phyloP scores from a whole-genome alignment of 2,113 vertebrate species.

The Periophthalmodon schlosseri region DNA sequence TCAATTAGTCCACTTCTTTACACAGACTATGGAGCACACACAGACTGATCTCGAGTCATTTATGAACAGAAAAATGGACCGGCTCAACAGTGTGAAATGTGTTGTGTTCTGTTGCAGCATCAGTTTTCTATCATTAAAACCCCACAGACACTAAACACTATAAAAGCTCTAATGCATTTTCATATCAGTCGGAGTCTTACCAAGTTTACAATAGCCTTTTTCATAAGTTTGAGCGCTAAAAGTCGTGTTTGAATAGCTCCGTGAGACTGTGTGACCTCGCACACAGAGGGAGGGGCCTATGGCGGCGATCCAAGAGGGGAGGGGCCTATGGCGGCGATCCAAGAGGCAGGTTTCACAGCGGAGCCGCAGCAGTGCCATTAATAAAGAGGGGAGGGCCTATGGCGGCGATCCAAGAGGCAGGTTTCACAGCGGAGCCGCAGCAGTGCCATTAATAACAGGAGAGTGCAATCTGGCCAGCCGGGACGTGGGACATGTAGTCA shows the following conservation, averaged over 20 bases:
- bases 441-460: slow-evolving; percentile 66
- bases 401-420: slow-evolving; percentile 53
- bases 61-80: no score
- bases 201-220: not conserved
- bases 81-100: no score
- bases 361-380: slow-evolving; percentile 57
- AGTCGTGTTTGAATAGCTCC: slow-evolving; percentile 2
- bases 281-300: slow-evolving; percentile 19
- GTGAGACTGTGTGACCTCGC: slow-evolving; percentile 54
- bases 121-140: no score
- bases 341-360: slow-evolving; percentile 47
- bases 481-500: slow-evolving; percentile 72
- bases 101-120: no score
- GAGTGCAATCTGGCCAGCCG: slow-evolving; percentile 53
- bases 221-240: not conserved
- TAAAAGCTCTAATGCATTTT: no score
- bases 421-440: slow-evolving; percentile 44
- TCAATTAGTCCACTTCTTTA: no score
- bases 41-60: no score
- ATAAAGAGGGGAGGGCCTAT: no score
- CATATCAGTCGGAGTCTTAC: no score
- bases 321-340: slow-evolving; percentile 50
- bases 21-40: no score
- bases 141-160: no score
- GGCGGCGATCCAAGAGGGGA: slow-evolving; percentile 36